These are phyloP conservation scores for Chrosomus eos DNA, from an alignment of 2,797 vertebrate species.

Conservation along the genomic window DNA sequence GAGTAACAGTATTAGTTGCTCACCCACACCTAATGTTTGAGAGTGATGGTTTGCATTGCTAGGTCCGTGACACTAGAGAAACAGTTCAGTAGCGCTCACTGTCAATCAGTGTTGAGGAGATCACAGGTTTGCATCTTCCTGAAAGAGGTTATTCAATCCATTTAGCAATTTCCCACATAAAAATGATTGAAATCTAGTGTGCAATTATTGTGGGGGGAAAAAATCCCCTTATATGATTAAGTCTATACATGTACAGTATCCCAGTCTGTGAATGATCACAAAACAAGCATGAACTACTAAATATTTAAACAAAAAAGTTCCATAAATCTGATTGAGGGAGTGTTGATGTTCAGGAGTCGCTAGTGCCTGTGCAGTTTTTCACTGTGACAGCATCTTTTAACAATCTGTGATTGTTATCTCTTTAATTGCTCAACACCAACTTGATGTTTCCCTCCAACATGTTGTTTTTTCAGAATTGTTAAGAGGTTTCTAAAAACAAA, in stretches of 20 bases:
- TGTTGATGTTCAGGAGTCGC: not conserved
- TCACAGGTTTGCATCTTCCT: slow-evolving; percentile 1
- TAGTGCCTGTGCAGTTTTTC: not conserved
- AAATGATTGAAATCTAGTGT: not conserved
- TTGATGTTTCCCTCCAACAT: not conserved
- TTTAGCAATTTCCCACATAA: not conserved
- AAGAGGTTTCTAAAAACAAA: slow-evolving; percentile 35
- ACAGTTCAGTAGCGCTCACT: not conserved
- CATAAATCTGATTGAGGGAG: not conserved
- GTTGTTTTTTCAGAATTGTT: slow-evolving; percentile 5
- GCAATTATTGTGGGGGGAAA: too few relatives aligned
- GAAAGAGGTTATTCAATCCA: not conserved
- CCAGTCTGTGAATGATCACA: slow-evolving; percentile 2
- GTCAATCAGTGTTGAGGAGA: slow-evolving; percentile 31
- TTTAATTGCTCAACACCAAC: slow-evolving; percentile 7
- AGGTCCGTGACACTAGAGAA: not conserved
- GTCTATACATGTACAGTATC: not conserved
- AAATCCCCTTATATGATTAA: not conserved
- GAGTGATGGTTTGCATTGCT: not conserved
- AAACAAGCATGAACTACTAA: not conserved
- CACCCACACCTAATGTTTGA: not conserved
- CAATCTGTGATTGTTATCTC: slow-evolving; percentile 4
- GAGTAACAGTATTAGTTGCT: not conserved
- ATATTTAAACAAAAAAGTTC: not conserved
- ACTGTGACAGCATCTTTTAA: slow-evolving; percentile 20